phyloP scores from a whole-genome alignment of 2,113 vertebrate species.

The Chaenocephalus aceratus region DNA sequence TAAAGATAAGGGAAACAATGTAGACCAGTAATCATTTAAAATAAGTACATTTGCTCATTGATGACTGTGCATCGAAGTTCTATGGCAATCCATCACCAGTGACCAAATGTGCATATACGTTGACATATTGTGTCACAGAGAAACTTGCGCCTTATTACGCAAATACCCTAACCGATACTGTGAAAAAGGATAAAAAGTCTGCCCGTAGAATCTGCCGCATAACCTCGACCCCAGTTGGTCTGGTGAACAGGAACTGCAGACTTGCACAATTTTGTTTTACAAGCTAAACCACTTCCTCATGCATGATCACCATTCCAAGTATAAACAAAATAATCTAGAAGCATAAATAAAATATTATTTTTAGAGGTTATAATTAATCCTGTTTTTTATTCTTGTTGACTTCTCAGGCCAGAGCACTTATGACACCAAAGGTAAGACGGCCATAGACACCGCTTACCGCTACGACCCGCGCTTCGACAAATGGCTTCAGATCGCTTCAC shows the following conservation, averaged over 20 bases:
- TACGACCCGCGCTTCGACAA: conserved; percentile 87
- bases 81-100: too few relatives aligned
- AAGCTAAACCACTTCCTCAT: background rate
- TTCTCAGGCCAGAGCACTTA: conserved; percentile 85
- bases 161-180: too few relatives aligned
- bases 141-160: too few relatives aligned
- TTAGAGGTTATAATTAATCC: background rate
- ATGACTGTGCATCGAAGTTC: too few relatives aligned
- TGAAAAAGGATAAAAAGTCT: too few relatives aligned
- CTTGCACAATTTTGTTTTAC: background rate
- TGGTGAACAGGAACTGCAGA: background rate
- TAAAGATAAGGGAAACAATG: too few relatives aligned
- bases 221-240: background rate
- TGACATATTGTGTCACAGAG: too few relatives aligned
- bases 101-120: too few relatives aligned
- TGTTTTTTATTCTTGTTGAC: background rate
- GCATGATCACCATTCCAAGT: background rate
- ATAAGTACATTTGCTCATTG: too few relatives aligned
- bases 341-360: background rate
- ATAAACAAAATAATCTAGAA: background rate
- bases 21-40: too few relatives aligned
- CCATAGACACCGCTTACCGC: conserved; percentile 85
- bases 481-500: conserved; percentile 85
- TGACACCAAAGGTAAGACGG: conserved; percentile 89
- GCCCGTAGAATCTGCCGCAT: too few relatives aligned